Evolutionary conservation across 1,140 invertebrate species (phyloP).

Genomic region (Orchesella cincta): DNA sequence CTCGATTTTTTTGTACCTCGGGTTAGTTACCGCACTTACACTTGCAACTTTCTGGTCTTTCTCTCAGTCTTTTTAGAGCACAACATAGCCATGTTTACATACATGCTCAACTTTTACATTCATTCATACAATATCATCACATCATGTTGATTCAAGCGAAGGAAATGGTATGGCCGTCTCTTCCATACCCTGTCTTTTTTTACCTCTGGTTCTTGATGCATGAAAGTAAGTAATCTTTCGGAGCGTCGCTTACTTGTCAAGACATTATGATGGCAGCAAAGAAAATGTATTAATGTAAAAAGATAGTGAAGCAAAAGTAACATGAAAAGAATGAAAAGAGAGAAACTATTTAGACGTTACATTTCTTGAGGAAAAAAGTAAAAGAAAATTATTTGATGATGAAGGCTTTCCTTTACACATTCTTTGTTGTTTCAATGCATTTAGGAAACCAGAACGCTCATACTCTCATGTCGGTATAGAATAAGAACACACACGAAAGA

Average conservation of each 20-base stretch:
- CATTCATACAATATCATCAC: not conserved
- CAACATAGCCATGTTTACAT: not conserved
- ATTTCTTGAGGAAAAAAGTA: too few relatives aligned
- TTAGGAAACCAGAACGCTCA: too few relatives aligned
- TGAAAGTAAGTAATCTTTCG: conserved; percentile 10
- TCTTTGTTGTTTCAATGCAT: too few relatives aligned
- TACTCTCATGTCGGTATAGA: too few relatives aligned
- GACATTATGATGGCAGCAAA: not conserved
- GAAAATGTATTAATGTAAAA: conserved; percentile 1
- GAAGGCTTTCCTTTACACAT: too few relatives aligned
- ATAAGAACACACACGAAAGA: too few relatives aligned
- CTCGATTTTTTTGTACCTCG: too few relatives aligned
- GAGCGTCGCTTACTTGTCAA: not conserved
- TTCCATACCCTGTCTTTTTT: not conserved
- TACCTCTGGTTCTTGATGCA: not conserved
- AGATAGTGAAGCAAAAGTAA: not conserved
- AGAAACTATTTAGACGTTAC: too few relatives aligned
- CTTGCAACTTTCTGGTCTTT: too few relatives aligned
- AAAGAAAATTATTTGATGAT: too few relatives aligned
- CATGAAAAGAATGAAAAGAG: not conserved
- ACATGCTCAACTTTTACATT: not conserved
- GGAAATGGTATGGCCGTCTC: not conserved
- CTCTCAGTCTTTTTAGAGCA: not conserved
- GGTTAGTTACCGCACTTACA: too few relatives aligned
- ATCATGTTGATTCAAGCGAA: conserved; percentile 6